Evolutionary conservation across 2,888 invertebrate species (phyloP), one percentile per base, ranked within the genome.

Genomic region (Amphipyra berbera): DNA sequence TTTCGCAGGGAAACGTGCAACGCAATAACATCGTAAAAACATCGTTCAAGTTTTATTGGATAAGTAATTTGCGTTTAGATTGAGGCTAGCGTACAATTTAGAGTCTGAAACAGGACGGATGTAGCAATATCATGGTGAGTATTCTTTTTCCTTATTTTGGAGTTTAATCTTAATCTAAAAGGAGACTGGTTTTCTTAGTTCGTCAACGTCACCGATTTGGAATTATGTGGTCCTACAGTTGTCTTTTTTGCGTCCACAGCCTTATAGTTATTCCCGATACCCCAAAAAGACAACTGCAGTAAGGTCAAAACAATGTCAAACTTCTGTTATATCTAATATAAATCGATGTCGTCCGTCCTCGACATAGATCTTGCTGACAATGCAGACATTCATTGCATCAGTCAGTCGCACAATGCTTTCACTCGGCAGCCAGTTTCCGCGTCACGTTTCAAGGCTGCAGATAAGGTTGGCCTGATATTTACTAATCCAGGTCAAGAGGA

Each of bases 381-480:
- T 82, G 81, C 87, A 85, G 84, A 85, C 84, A 79, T 66, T 77
- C 76, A 76, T 87, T 88, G 88, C 89, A 90, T 87, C 90, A 92
- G 90, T 88, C 88, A 90, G 88, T 87, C 87, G 88, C 87, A 86
- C 85, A 90, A 87, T 89, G 93, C 93, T 94, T 94, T 94, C 94
- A 90, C 93, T 88, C 85, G 82, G 76, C 86, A 82, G 85, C 85
- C 84, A 88, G 90, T 91, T 92, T 93, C 92, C 90, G 91, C 91
- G 89, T 93, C 93, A 94, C 93, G 91, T 90, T 91, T 89, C 94
- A 93, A 93, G 93, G 94, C 86, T 91, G 82, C 80, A 88, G 90
- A 90, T 90, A 82, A 90, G 86, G 86, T 86, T 85, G 82, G 85
- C 83, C 86, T 88, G 88, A 91, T 92, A 90, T 92, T 90, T 86